A percentile compares a stretch with the other conserved stretches of the same genome.
Conservation (phyloP, 2,113 vertebrate genomes). For the Mesitornis unicolor region DNA sequence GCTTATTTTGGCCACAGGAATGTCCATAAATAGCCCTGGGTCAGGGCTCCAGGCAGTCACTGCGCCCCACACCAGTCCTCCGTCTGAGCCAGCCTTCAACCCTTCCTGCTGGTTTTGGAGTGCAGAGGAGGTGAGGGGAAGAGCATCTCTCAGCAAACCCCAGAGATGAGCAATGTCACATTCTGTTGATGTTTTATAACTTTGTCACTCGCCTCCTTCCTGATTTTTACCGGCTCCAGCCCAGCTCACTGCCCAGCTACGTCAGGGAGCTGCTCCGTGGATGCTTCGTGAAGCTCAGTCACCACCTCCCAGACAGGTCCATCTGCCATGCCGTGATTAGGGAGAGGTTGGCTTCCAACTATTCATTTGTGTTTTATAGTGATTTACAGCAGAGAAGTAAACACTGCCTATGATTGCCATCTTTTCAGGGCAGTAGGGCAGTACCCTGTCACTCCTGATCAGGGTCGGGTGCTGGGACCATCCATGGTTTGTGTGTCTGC, state of each 20-base stretch:
- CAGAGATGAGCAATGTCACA: rapidly evolving
- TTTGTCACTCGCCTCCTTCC: neutral
- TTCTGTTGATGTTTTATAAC: neutral
- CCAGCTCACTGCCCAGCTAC: neutral
- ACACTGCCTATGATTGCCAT: neutral
- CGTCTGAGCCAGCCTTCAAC: neutral
- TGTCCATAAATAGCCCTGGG: slow-evolving; percentile 1
- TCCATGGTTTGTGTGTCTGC: neutral
- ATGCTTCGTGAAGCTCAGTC: neutral
- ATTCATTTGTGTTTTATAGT: rapidly evolving
- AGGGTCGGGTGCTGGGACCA: rapidly evolving
- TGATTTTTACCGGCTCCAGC: neutral
- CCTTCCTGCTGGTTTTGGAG: neutral
- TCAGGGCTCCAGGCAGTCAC: neutral
- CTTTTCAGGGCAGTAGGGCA: neutral
- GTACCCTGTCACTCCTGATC: neutral
- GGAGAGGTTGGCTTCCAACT: neutral
- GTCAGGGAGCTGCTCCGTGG: neutral
- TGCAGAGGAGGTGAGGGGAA: rapidly evolving
- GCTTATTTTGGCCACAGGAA: slow-evolving; percentile 8
- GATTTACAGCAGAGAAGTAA: neutral
- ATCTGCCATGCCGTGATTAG: rapidly evolving
- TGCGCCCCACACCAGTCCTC: rapidly evolving
- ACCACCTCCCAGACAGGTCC: slow-evolving; percentile 16
- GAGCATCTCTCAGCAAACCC: neutral